Evolutionary conservation across 2,888 invertebrate species (phyloP), one percentile per base, ranked within the genome.

Genomic region (Coleophora deauratella): DNA sequence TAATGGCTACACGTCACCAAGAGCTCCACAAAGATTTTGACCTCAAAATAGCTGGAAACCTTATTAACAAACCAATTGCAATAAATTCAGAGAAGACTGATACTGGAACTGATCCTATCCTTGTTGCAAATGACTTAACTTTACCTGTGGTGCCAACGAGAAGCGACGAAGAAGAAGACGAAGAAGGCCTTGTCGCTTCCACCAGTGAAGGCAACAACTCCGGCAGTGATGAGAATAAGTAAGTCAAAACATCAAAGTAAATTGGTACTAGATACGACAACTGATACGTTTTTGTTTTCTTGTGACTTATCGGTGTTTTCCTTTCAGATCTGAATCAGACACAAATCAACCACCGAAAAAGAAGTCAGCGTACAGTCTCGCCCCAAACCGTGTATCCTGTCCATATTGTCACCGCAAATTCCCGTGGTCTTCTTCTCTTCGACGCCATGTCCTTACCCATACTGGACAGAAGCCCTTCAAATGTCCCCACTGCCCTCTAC

Each of bases 401-500:
- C 96, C 96, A 0, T 97, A 95, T 64, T 98, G 98, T 74, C 91
- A 93, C 57, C 89, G 98, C 33, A 95, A 96, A 67, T 98, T 98
- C 75, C 98, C 98, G 0, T 98, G 98, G 98, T 94, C 95, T 0
- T 97, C 97, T 27, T 98, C 97, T 0, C 86, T 98, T 21, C 91
- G 97, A n/a, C 90, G 98, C 9, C 98, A 98, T 72, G 94, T 98
- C 31, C 81, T 96, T 6, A 98, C 98, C 0, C 98, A 98, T 71
- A 98, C 98, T 0, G 97, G 94, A 1, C 97, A 98, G 67, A 98
- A 98, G 66, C 98, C 98, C 0, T 98, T 93, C 85, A 96, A 97
- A 66, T 98, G 98, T 72, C 93, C 94, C 0, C 93, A 95, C 62
- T 98, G 98, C 67, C 94, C 95, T 0, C 87, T 98, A 8, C 90